These are phyloP conservation scores for Lathronympha strigana DNA, from an alignment of 2,888 invertebrate species.

Conservation along the genomic window DNA sequence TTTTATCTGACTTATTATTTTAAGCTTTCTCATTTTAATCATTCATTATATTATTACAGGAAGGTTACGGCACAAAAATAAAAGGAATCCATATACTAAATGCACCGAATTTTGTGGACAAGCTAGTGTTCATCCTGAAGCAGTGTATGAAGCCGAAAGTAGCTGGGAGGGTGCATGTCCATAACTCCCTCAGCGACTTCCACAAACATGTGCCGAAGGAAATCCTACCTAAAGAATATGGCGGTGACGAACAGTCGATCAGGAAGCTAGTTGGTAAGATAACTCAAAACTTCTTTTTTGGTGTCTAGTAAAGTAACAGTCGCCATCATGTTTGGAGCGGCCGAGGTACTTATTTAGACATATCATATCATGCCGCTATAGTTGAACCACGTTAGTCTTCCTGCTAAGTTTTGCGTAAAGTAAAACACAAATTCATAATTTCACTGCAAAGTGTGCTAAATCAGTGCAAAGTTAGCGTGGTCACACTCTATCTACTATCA, in stretches of 20 bases:
- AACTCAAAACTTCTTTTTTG: not conserved
- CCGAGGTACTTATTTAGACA: too few relatives aligned
- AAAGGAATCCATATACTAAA: conserved; percentile 69
- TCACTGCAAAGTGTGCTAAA: too few relatives aligned
- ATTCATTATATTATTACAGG: conserved; percentile 50
- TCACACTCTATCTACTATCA: too few relatives aligned
- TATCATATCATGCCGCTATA: too few relatives aligned
- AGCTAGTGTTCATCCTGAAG: conserved; percentile 62
- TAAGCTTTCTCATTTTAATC: not conserved
- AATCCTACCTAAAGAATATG: conserved; percentile 59
- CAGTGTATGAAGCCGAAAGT: conserved; percentile 58
- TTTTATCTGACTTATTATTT: not conserved
- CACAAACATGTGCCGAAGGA: conserved; percentile 51
- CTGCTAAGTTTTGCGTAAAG: too few relatives aligned
- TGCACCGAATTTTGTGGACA: conserved; percentile 63
- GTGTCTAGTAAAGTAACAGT: too few relatives aligned
- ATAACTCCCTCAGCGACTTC: conserved; percentile 49
- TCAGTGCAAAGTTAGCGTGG: too few relatives aligned
- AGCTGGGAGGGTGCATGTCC: conserved; percentile 47
- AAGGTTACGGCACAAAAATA: conserved; percentile 63
- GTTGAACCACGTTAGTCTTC: too few relatives aligned
- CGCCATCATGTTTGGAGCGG: too few relatives aligned
- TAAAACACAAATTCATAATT: too few relatives aligned
- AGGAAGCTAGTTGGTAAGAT: conserved; percentile 41
- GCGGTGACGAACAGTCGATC: conserved; percentile 51